Evolutionary conservation across 1,140 invertebrate genomes (phyloP), one percentile per base, ranked within the genome.

Genomic region (Drosophila biarmipes): DNA sequence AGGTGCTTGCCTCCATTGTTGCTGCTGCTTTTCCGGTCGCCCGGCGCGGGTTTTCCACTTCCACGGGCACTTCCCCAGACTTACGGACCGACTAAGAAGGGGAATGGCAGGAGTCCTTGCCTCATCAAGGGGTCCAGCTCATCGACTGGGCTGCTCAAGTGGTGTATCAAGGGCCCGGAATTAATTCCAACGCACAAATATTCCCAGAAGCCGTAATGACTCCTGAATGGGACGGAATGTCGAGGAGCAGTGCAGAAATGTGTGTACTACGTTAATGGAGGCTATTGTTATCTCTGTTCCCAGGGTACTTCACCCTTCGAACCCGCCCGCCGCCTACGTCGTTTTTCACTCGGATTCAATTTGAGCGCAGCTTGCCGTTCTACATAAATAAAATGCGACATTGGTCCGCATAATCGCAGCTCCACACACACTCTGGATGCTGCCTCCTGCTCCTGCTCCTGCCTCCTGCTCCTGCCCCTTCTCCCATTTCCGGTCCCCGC

Each of bases 351-450:
- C 17, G 38, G 61, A 74, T 74, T 74, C 72, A 74, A 74, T 74
- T 74, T 73, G 37, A 43, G 67, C 46, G 19, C 67, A 34, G 55
- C 27, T 15, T 66, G 45, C 43, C 54, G 15, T 75, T 56, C 59
- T 54, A 54, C 51, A 76, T 76, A 76, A 76, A 76, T 76, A 76
- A 76, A 76, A 76, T 61, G 73, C 62, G 73, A 67, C 73, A 76
- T 34, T 74, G 51, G 52, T 55, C 58, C 58, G 69, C 72, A 74
- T 73, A 73, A 73, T 73, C 71, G 68, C 51, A 63, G 48, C 48
- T 55, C 45, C 48, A 31, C 46, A 61, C 40, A 66, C 49, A 61
- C 35, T 38, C 42, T 19, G 15, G 17, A 31, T 7, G 19, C 1
- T 29, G 6, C 5, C 15, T 6, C 12, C 27, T 29, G 7, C 31